Base-by-base conservation (phyloP, 2,113 vertebrate genomes). In the Vulpes vulpes region DNA sequence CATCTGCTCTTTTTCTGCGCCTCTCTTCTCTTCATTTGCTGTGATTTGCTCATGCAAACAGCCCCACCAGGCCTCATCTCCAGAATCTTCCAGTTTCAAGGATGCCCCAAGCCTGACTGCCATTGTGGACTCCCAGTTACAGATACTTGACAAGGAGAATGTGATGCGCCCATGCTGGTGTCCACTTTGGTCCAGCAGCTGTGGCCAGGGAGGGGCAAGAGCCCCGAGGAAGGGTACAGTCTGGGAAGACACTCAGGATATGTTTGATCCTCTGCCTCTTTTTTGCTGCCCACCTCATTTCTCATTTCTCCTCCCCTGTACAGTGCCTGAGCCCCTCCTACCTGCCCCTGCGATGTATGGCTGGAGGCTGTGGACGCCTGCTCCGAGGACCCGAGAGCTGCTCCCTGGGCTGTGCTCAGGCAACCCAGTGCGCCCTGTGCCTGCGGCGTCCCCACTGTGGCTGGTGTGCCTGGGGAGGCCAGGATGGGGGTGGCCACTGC, bases 311-410 rank as follows among this genome's bases (percentile, higher is more conserved):
- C 27, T 17, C 64, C 38, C 43, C 53, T 1, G 2, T 43, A 55
- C 81, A 99, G 99, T 99, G 99, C 94, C 99, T 99, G 99, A 99
- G 99, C 95, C 99, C 99, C 0, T 99, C 99, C 3, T 99, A 99
- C 78, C 96, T 99, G 96, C 99, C 99, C 0, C 98, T 99, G 97
- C 99, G 99, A 20, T 99, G 99, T 93, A 99, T 99, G 97, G 99
- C 99, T 0, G 99, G 99, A 79, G 99, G 99, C 98, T 99, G 99
- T 0, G 99, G 99, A 38, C 98, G 99, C n/a, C 98, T 99, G 94
- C 99, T 99, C 57, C 98, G 99, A 0, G 99, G 99, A 2, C 98
- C 99, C 0, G 99, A 99, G 98, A 99, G 99, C 97, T 99, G 99
- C 97, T 99, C 99, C 49, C 99, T 99, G 5, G 99, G 99, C 94